Base-by-base conservation (phyloP, 92 coral and sea anemone species). In the Desmophyllum pertusum region DNA sequence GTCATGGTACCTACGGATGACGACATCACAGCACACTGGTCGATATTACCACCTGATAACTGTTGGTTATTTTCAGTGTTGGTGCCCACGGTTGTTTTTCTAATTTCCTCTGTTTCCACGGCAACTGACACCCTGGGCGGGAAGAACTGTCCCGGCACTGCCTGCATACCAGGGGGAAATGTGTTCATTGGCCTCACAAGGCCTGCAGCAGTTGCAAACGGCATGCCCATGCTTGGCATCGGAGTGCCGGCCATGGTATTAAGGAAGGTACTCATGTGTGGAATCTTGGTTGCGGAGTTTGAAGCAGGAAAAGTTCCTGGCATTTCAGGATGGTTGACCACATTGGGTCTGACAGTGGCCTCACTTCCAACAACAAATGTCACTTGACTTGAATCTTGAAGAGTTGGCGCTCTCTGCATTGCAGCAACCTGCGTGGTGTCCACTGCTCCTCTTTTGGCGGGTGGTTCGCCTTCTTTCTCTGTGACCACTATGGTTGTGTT, bases 1-100 rank as follows among this genome's bases (percentile, higher is more conserved):
- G 98, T 94, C 98, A 94, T 94, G 77, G 98, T 94, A 23, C 98
- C 98, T 10, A 87, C 76, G n/a, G n/a, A n/a, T 0, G 98, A 94
- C 30, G 84, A 87, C 84, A 81, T 72, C 35, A 76, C 67, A 21
- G 81, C 74, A 36, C 79, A 55, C 74, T 84, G 87, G 69, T 65
- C 81, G 57, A 59, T 86, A 29, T 51, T 31, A 46, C 30, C 36
- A 36, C 79, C 88, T 23, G 86, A 42, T 10, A 57, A 45, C 46
- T 35, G 70, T 3, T 86, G 81, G 57, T 59, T 85, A 65, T 81
- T 90, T 52, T 92, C 95, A 29, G 98, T 94, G 75, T 92, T 94
- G 1, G 98, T 94, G 4, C 90, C 95, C n/a, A 92, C 92, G 0
- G 93, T 80, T 69, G 93, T 89, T 78, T 87, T 86, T 27, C 84